Conservation (phyloP, 2,797 vertebrate genomes). For the Hipposideros larvatus region DNA sequence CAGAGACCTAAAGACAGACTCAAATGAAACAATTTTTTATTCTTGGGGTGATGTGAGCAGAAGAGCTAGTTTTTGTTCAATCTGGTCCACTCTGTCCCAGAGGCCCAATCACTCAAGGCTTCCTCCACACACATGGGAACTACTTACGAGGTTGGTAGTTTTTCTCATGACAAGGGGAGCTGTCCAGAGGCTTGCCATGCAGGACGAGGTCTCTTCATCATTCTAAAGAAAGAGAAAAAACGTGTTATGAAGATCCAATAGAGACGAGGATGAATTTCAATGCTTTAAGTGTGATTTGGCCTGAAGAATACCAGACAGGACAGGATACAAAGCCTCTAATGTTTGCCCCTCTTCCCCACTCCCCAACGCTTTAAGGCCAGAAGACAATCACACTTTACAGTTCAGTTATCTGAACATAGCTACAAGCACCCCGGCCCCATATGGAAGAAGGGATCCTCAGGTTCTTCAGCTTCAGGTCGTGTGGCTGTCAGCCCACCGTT, state of each 20-base stretch:
- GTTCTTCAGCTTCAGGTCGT: background rate
- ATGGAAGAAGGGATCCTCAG: background rate
- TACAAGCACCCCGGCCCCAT: background rate
- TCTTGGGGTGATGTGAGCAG: background rate
- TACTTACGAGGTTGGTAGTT: slow-evolving; percentile 82
- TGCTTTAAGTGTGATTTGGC: background rate
- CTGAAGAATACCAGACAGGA: background rate
- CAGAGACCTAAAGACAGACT: background rate
- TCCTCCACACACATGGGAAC: background rate
- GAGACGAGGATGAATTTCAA: background rate
- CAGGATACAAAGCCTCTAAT: background rate
- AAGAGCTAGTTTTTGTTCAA: background rate
- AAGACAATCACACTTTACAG: background rate
- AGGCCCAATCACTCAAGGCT: background rate
- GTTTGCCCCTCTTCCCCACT: too few species aligned
- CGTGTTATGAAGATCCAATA: background rate
- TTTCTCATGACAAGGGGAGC: slow-evolving; percentile 93
- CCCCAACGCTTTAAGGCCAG: background rate
- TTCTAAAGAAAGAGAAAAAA: slow-evolving; percentile 79
- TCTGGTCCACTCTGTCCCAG: background rate
- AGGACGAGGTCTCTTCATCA: slow-evolving; percentile 88
- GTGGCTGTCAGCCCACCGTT: background rate
- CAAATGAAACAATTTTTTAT: background rate
- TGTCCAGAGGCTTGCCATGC: slow-evolving; percentile 94
- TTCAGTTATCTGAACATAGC: background rate